A percentile compares a stretch with the other conserved stretches of the same genome.
These are phyloP conservation scores for Yponomeuta sedellus DNA, from an alignment of 2,888 invertebrate genomes.

Conservation along the genomic window DNA sequence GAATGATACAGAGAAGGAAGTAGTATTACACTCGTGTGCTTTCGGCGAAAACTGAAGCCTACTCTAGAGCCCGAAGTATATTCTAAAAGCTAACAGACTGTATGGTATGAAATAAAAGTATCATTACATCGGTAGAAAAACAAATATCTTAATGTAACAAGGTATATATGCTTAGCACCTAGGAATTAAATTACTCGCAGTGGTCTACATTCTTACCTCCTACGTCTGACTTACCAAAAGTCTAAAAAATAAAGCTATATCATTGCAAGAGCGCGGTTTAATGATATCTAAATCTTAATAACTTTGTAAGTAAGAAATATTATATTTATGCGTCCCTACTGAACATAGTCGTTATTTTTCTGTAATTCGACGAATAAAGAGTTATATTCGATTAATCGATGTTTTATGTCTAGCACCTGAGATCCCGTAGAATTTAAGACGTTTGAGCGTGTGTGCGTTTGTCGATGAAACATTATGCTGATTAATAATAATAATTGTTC, in stretches of 20 bases:
- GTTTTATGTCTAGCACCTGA: neutral
- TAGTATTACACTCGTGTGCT: no score
- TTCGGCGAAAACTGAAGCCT: no score
- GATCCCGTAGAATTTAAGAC: neutral
- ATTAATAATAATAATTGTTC: no score
- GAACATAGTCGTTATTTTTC: constrained; percentile 40
- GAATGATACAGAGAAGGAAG: no score
- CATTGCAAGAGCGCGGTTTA: constrained; percentile 8
- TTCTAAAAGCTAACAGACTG: no score
- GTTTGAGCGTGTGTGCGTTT: neutral
- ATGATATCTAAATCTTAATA: neutral
- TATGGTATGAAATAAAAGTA: no score
- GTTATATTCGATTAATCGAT: constrained; percentile 22
- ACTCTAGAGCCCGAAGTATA: no score
- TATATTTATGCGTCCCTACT: constrained; percentile 8
- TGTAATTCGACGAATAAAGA: constrained; percentile 44
- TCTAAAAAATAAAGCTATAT: constrained; percentile 19
- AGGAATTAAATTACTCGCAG: no score
- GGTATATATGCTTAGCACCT: no score
- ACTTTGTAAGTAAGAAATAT: constrained; percentile 12
- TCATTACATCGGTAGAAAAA: no score
- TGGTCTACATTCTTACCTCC: no score
- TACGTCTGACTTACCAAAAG: neutral
- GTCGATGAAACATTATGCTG: neutral
- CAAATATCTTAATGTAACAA: no score